Evolutionary conservation across 2,113 vertebrate genomes (phyloP), one percentile per base, ranked within the genome.

Genomic region (Tringa solitaria): DNA sequence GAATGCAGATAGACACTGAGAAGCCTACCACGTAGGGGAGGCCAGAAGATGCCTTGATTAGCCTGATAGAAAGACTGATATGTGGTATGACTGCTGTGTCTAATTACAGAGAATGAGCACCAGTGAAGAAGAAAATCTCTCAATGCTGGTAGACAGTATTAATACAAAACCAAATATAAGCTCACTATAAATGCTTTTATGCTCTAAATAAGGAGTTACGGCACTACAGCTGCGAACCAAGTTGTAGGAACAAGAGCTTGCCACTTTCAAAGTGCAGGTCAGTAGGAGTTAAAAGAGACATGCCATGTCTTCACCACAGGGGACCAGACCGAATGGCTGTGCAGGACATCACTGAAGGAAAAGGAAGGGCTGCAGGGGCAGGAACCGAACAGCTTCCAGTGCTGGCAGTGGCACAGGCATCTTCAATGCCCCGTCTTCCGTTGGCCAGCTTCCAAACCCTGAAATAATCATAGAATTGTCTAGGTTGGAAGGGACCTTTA

Each of bases 211-310:
- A 26, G 28, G 26, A 73, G 17, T 35, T 73, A 41, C 1, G 10
- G 16, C 26, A 68, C 33, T 57, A 65, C 72, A 83, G 10, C 8
- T 22, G 8, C 16, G 14, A 79, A 57, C 15, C 17, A 45, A 43
- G 23, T 9, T n/a, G 27, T 7, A 50, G 46, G 32, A 59, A 70
- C 4, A 22, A 41, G 43, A 88, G 14, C 43, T 57, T 39, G 33
- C 10, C 18, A 23, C 51, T 30, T 75, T 30, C 33, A 76, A 46
- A 30, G 61, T 0, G 1, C 22, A 37, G 61, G 14, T 43, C 1
- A 0, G 39, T 15, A n/a, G 19, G 37, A 59, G 22, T 51, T 46
- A 79, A 63, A 9, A 39, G 33, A 59, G 21, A 64, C 0, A 0
- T 35, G 24, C 12, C 9, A 15, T 6, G 19, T 37, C 26, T 84